Percentiles rank a stretch among this genome's conserved stretches.
Evolutionary conservation across 2,888 invertebrate species (phyloP).

Genomic region (Rotaria magnacalcarata): DNA sequence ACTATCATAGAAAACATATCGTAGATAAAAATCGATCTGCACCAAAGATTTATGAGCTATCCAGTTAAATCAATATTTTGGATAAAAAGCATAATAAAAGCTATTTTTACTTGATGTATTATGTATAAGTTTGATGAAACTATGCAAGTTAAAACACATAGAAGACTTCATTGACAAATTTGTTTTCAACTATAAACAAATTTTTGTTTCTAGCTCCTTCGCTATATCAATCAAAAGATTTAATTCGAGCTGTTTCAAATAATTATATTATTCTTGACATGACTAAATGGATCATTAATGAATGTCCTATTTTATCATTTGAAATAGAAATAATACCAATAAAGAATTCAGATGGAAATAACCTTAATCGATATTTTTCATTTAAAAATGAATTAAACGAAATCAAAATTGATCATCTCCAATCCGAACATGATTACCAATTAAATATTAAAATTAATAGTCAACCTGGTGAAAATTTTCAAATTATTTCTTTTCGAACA

Average conservation of each 20-base stretch:
- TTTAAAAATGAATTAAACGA: not conserved
- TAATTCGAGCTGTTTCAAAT: not conserved
- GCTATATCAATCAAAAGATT: not conserved
- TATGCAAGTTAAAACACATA: too few species aligned
- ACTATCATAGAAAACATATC: too few species aligned
- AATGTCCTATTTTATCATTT: not conserved
- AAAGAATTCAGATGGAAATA: not conserved
- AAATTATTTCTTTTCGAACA: not conserved
- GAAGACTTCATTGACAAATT: too few species aligned
- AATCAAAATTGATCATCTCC: not conserved
- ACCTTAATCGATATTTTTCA: not conserved
- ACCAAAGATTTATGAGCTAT: too few species aligned
- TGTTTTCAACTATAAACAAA: too few species aligned
- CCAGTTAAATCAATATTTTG: too few species aligned
- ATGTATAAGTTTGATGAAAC: too few species aligned
- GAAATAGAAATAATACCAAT: not conserved
- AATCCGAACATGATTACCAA: not conserved
- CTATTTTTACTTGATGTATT: too few species aligned
- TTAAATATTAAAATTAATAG: not conserved
- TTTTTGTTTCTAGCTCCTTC: not conserved
- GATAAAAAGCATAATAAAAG: too few species aligned
- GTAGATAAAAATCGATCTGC: too few species aligned
- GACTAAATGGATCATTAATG: constrained; percentile 7
- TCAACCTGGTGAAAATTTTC: not conserved
- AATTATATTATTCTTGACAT: not conserved